A percentile compares a stretch with the other conserved stretches of the same genome.
phyloP scores from a whole-genome alignment of 2,888 invertebrate species.

The Ennomos erosarius region DNA sequence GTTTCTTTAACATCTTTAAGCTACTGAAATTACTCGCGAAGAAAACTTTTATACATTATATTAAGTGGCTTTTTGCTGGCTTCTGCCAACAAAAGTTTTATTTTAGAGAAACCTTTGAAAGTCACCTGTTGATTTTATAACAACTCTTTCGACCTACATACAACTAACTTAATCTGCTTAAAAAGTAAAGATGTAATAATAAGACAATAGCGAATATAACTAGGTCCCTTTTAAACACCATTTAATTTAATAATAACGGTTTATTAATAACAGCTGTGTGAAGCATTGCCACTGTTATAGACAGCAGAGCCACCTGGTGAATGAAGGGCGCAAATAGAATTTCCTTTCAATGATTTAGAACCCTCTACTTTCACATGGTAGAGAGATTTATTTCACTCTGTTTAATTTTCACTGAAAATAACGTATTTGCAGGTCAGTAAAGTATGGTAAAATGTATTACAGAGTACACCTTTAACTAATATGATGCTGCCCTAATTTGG shows the following conservation, averaged over 20 bases:
- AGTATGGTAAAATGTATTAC: slow-evolving; percentile 7
- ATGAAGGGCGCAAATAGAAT: too few species aligned
- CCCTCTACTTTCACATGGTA: too few species aligned
- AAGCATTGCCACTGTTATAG: too few species aligned
- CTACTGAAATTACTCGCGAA: neutral
- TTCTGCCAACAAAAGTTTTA: slow-evolving; percentile 2
- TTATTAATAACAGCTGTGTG: too few species aligned
- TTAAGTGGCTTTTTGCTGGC: slow-evolving; percentile 1
- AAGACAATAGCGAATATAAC: too few species aligned
- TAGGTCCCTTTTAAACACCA: too few species aligned
- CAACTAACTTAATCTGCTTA: neutral
- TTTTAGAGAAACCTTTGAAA: slow-evolving; percentile 10
- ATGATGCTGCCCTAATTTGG: slow-evolving; percentile 13
- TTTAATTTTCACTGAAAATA: neutral
- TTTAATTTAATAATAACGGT: too few species aligned
- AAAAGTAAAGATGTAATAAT: too few species aligned
- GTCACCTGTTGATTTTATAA: slow-evolving; percentile 16
- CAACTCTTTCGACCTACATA: slow-evolving; percentile 1
- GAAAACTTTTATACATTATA: slow-evolving; percentile 8
- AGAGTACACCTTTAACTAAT: slow-evolving; percentile 9
- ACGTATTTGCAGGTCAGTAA: slow-evolving; percentile 8
- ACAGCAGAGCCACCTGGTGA: too few species aligned
- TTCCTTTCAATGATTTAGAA: too few species aligned
- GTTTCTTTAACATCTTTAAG: neutral
- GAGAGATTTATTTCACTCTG: too few species aligned